phyloP scores from a whole-genome alignment of 1,140 invertebrate species.

The Neotoxoptera formosana region DNA sequence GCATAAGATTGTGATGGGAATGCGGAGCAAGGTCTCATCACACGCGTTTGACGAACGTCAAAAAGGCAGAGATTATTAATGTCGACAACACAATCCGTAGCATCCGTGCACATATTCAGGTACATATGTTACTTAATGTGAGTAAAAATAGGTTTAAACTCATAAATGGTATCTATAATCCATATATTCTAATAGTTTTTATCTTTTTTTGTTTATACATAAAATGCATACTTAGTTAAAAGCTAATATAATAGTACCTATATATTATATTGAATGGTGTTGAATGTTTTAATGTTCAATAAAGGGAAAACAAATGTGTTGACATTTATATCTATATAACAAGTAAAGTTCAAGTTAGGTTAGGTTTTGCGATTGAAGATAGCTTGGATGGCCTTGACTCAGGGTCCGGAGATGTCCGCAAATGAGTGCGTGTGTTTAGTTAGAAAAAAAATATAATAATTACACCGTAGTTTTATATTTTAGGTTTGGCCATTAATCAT shows the following conservation, averaged over 20 bases:
- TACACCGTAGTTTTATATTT: background rate
- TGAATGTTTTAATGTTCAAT: background rate
- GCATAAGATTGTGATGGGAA: no score
- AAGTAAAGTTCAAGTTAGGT: background rate
- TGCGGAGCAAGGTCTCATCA: no score
- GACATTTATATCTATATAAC: background rate
- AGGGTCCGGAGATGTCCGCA: background rate
- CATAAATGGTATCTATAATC: background rate
- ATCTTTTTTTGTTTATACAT: background rate
- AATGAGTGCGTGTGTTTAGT: background rate
- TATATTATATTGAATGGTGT: background rate
- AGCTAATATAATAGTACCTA: background rate
- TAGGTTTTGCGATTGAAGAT: background rate
- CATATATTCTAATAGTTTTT: background rate
- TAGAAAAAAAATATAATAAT: background rate
- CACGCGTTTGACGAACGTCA: background rate
- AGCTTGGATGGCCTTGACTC: background rate
- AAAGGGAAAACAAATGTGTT: background rate
- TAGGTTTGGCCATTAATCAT: background rate
- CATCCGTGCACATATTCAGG: background rate
- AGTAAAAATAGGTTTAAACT: background rate
- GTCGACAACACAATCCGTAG: background rate
- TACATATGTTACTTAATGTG: background rate
- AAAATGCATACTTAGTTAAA: background rate
- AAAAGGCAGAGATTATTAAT: background rate